Base-by-base conservation (phyloP, 2,888 invertebrate species). In the Magallana nippona region DNA sequence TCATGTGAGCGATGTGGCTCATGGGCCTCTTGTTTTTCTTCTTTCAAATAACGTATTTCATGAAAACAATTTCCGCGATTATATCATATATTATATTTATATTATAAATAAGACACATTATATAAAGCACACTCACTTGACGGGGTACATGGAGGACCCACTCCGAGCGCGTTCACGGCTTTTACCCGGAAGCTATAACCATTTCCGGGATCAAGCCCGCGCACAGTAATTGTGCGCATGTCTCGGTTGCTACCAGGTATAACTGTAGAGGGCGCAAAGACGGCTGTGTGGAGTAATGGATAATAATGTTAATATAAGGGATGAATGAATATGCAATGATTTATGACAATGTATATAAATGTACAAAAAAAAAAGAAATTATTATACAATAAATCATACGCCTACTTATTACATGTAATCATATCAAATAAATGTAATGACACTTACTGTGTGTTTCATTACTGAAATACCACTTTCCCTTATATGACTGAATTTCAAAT, bases 131-230 rank as follows among this genome's bases (percentile, higher is more conserved):
- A 78, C 84, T 82, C 78, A 90, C 90, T 58, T 55, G 91, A 89
- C 0, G 98, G 97, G 1, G 96, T 95, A 0, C 98, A 98, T 0
- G 97, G 96, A 58, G 95, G 95, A 10, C 98, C 98, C 86, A 96
- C 96, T 0, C 98, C 98, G 71, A 97, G 87, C 13, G 96, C 95
- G 93, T 99, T 99, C 79, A 96, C 96, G 17, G 98, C 98, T 86
- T 96, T 96, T 2, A 99, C 96, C 89, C 97, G 96, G 92, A 99
- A 98, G 93, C 98, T 97, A 92, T 98, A 98, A 0, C 96, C 96
- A 0, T 97, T 97, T 96, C 97, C 98, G 0, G 98, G 98, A 83
- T 96, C 96, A 15, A 99, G 95, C 10, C 88, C 88, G 56, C 85
- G 84, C 17, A 91, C 85, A 2, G 44, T 60, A 27, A 79, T 86